Evolutionary conservation across 2,797 vertebrate species (phyloP).

Genomic region (Pagetopsis macropterus): DNA sequence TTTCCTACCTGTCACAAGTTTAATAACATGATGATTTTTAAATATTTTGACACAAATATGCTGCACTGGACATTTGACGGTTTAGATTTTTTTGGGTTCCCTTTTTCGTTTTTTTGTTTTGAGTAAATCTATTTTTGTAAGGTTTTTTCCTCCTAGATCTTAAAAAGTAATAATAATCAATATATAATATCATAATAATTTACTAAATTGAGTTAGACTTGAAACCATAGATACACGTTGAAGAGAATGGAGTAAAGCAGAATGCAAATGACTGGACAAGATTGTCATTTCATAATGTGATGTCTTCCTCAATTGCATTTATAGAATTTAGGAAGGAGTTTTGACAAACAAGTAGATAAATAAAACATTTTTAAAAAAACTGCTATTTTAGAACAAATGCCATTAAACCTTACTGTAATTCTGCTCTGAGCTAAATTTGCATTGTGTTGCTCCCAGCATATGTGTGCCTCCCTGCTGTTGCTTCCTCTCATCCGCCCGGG

Average conservation of each 20-base stretch:
- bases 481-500: slow-evolving; percentile 37
- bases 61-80: not conserved
- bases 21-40: not conserved
- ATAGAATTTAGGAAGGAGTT: not conserved
- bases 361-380: not conserved
- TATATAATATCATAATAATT: not conserved
- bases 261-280: not conserved
- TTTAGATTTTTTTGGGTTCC: not conserved
- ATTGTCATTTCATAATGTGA: not conserved
- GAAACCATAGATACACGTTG: not conserved
- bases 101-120: rapidly evolving
- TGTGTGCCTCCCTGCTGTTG: slow-evolving; percentile 34
- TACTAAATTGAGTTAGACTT: not conserved
- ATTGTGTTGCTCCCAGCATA: slow-evolving; percentile 12
- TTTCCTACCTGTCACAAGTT: not conserved
- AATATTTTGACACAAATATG: not conserved
- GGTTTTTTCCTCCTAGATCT: not conserved
- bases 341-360: not conserved
- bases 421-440: slow-evolving; percentile 21
- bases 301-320: not conserved
- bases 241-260: not conserved
- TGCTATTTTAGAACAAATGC: not conserved
- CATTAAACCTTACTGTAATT: not conserved
- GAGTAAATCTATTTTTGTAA: not conserved
- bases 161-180: too few species aligned